Base-by-base conservation (phyloP, 2,113 vertebrate species). In the Sinocyclocheilus anophthalmus region DNA sequence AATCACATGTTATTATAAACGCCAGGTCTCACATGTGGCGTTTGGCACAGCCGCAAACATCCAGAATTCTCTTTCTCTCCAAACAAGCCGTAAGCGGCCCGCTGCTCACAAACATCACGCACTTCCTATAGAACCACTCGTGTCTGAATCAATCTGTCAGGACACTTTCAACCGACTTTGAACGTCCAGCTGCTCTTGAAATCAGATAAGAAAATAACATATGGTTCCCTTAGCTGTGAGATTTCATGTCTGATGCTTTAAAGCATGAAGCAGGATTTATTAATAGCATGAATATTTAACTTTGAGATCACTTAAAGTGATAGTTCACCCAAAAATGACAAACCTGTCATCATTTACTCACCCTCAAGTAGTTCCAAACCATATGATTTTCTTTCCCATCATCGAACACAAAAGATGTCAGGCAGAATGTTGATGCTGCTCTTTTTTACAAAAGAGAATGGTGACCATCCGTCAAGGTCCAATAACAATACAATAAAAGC, bases 1-100 rank as follows among this genome's bases (percentile, higher is more conserved):
- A 90, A 90, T 90, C 83, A 86, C 89, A 90, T 90, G 87, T 86
- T 90, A 90, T 90, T 86, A 90, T 73, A 87, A 85, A 88, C 13
- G 79, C 67, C 85, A 83, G 86, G 84, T 78, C 57, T 85, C 9
- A 53, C 80, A 83, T 42, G n/a, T 77, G 53, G 70, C 7, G 22
- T 88, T 70, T 79, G 84, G 22, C 80, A 85, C 80, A 75, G 48
- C 10, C 8, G 14, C 76, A 80, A 80, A 86, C 81, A 63, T 82
- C 75, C 65, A 76, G 53, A 72, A 85, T 61, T 61, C 57, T 61
- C 8, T n/a, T 61, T 59, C 37, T 5, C 37, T 37, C 37, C 37
- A 37, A 0, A 37, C 37, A 37, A 8, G 57, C 7, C 57, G 57
- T 5, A 20, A 39, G 18, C 1, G 3, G 18, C 69, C 37, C 69